Base-by-base conservation (phyloP, 2,797 vertebrate genomes). In the Eulemur rubriventer region DNA sequence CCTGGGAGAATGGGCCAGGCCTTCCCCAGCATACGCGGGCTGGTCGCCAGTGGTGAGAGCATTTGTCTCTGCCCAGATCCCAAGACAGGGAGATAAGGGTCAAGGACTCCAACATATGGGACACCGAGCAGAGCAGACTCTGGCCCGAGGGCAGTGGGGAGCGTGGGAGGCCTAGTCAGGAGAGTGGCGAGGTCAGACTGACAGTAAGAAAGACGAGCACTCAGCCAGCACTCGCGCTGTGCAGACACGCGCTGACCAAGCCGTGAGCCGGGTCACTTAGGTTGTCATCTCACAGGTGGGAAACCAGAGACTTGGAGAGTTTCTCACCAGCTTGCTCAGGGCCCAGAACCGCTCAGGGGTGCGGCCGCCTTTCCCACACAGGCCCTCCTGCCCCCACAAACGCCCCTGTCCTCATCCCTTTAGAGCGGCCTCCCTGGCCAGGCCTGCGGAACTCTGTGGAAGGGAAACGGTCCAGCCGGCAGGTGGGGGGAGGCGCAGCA, bases 321-420 rank as follows among this genome's bases (percentile, higher is more conserved):
- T 7, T 46, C 33, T 26, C n/a, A 6, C 48, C 41, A 0, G 28
- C 73, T 69, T 18, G 20, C 87, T 48, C 4, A 1, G 84, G 41
- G 38, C 86, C 43, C 41, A 30, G 38, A 86, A 9, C 70, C 11
- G 6, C 61, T 85, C 61, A 4, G 80, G 8, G 20, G 72, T 10
- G 5, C 4, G 0, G n/a, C 12, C 1, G 28, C 12, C 18, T 35
- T 55, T 43, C 38, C 76, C 69, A 6, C 1, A 5, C 67, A 17
- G 35, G 46, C 13, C 57, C 9, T 7, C 43, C 13, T 3, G 55
- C 26, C 48, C 26, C 59, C 72, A 6, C 70, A 16, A 9, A 12
- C 12, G 5, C 9, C 33, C 65, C 81, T 12, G 20, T 70, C 46
- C 38, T 33, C 9, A 2, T 12, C 3, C 52, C 48, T 41, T 33